These are phyloP conservation scores for Drosophila ficusphila DNA, from an alignment of 1,140 invertebrate species.

Conservation along the genomic window DNA sequence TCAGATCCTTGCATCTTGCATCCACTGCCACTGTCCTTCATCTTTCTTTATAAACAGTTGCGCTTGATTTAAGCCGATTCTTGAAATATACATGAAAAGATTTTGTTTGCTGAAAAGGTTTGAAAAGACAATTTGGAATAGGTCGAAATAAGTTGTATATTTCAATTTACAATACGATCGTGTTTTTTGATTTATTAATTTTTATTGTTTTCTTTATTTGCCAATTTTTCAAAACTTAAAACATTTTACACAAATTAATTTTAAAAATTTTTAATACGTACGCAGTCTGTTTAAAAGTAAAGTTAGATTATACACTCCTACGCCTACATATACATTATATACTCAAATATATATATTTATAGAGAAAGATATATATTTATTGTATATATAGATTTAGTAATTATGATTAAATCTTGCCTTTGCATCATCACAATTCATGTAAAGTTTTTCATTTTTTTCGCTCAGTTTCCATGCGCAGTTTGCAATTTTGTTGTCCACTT, in stretches of 20 bases:
- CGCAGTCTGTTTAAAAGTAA: constrained; percentile 83
- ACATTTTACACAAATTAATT: constrained; percentile 82
- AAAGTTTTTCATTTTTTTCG: constrained; percentile 71
- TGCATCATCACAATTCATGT: constrained; percentile 83
- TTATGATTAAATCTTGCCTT: constrained; percentile 83
- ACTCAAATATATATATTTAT: constrained; percentile 68
- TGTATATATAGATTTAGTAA: constrained; percentile 79
- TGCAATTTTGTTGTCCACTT: constrained; percentile 57
- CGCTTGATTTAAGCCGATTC: constrained; percentile 54
- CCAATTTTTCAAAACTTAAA: constrained; percentile 83
- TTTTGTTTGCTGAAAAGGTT: constrained; percentile 58
- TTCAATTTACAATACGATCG: constrained; percentile 51
- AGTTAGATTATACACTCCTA: constrained; percentile 81
- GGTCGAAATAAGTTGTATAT: constrained; percentile 47
- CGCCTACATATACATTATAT: constrained; percentile 77
- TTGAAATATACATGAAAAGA: constrained; percentile 57
- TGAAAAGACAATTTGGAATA: constrained; percentile 62
- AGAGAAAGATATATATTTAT: constrained; percentile 72
- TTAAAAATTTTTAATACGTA: constrained; percentile 82
- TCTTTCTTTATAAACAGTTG: constrained; percentile 67
- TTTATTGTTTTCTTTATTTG: constrained; percentile 82
- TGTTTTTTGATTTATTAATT: constrained; percentile 79
- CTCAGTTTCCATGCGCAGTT: constrained; percentile 69
- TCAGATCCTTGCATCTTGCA: constrained; percentile 38
- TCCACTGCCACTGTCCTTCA: constrained; percentile 26